Conservation (phyloP, 2,113 vertebrate genomes). For the Leiothrix lutea region DNA sequence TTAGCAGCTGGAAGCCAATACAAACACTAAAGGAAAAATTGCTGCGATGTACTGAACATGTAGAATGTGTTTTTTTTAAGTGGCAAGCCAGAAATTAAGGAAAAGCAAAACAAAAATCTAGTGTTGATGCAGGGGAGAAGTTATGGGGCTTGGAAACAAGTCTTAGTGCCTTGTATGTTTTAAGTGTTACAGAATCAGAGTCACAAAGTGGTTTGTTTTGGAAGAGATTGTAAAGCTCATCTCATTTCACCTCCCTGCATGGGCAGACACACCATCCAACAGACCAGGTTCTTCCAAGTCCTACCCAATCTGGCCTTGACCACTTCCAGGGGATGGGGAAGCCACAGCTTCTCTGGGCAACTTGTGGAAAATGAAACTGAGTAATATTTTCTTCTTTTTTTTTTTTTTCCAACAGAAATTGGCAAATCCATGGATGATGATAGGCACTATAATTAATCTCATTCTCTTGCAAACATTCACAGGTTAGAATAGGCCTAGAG, state of each 20-base stretch:
- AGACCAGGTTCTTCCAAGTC: background rate
- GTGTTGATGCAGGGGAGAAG: background rate
- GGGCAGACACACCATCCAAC: background rate
- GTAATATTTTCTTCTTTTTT: background rate
- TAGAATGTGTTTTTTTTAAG: background rate
- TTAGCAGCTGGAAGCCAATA: background rate
- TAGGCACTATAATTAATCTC: background rate
- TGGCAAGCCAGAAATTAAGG: background rate
- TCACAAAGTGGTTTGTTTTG: background rate
- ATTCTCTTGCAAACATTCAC: background rate
- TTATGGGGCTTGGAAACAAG: background rate
- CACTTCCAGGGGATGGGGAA: background rate
- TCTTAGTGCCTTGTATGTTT: background rate
- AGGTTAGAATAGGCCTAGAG: background rate
- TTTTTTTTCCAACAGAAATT: background rate
- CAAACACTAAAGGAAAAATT: background rate
- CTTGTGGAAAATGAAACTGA: too few relatives aligned
- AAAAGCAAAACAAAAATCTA: background rate
- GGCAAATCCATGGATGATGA: background rate
- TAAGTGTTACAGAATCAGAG: too few relatives aligned
- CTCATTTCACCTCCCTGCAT: background rate
- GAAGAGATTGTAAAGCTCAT: background rate
- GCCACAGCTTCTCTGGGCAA: background rate
- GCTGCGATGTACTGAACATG: background rate
- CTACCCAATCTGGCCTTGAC: background rate